A percentile compares a stretch with the other conserved stretches of the same genome.
Evolutionary conservation across 2,888 invertebrate species (phyloP).

Genomic region (Dyspetes luteomarginatus): DNA sequence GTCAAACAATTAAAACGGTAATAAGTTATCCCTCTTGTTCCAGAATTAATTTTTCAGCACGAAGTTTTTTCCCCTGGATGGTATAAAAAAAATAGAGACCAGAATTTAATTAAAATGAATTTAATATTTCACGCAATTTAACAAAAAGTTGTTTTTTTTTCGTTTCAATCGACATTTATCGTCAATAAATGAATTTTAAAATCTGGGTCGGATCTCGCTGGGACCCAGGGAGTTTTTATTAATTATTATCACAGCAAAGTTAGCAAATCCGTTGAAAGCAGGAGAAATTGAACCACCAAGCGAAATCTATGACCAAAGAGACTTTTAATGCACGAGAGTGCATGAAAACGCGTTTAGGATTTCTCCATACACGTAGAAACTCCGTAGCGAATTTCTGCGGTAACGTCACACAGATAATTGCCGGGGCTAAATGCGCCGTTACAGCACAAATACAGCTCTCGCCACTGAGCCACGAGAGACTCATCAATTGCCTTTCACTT

Average conservation of each 20-base stretch:
- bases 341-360: slow-evolving; percentile 25
- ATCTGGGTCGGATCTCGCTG: not conserved
- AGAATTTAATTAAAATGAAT: too few species aligned
- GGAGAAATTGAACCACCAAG: slow-evolving; percentile 34
- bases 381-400: slow-evolving; percentile 4
- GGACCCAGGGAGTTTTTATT: slow-evolving; percentile 1
- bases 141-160: not conserved
- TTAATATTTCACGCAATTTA: too few species aligned
- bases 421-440: slow-evolving; percentile 43
- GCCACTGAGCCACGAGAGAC: slow-evolving; percentile 33
- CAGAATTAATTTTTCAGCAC: too few species aligned
- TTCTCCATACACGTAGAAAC: slow-evolving; percentile 40
- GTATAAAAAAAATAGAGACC: too few species aligned
- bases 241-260: slow-evolving; percentile 3
- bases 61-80: too few species aligned
- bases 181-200: not conserved
- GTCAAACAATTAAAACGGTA: too few species aligned
- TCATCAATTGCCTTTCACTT: slow-evolving; percentile 60
- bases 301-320: slow-evolving; percentile 18
- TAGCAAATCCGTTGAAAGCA: not conserved
- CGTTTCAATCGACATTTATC: not conserved
- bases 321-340: not conserved
- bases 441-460: slow-evolving; percentile 4
- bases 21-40: too few species aligned
- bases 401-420: slow-evolving; percentile 50